phyloP scores from a whole-genome alignment of 2,113 vertebrate species.

The Ellobius talpinus region DNA sequence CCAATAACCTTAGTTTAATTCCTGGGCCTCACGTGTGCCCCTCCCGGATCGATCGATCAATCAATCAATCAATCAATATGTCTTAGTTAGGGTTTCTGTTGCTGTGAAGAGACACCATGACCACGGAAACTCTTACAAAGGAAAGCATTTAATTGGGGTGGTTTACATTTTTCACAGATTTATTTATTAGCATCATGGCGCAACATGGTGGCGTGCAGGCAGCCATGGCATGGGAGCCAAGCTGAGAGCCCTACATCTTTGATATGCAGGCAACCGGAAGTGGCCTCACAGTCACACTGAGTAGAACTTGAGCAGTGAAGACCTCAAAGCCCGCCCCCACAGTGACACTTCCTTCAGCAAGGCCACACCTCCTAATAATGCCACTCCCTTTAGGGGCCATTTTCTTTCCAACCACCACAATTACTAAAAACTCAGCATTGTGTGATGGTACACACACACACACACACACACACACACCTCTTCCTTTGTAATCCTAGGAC shows the following conservation, averaged over 20 bases:
- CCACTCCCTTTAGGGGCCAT: too few relatives aligned
- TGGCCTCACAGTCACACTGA: neutral
- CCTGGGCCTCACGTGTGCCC: neutral
- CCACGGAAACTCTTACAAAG: neutral
- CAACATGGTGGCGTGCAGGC: rapidly evolving
- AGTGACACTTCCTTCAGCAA: neutral
- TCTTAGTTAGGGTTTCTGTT: neutral
- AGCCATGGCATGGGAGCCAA: neutral
- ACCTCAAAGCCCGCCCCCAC: neutral
- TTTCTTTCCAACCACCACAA: too few relatives aligned
- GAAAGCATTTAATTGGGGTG: neutral
- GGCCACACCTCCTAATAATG: neutral
- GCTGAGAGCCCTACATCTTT: neutral
- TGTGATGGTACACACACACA: neutral
- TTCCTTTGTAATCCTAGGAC: neutral
- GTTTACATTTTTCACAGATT: neutral
- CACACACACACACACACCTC: neutral
- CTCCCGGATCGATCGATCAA: too few relatives aligned
- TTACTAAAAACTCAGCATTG: neutral
- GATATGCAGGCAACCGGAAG: neutral
- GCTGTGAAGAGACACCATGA: neutral
- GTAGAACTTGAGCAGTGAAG: neutral
- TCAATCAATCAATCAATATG: neutral
- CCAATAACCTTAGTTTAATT: neutral
- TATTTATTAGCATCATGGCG: neutral